Evolutionary conservation across 2,113 vertebrate species (phyloP).

Genomic region (Serinus canaria): DNA sequence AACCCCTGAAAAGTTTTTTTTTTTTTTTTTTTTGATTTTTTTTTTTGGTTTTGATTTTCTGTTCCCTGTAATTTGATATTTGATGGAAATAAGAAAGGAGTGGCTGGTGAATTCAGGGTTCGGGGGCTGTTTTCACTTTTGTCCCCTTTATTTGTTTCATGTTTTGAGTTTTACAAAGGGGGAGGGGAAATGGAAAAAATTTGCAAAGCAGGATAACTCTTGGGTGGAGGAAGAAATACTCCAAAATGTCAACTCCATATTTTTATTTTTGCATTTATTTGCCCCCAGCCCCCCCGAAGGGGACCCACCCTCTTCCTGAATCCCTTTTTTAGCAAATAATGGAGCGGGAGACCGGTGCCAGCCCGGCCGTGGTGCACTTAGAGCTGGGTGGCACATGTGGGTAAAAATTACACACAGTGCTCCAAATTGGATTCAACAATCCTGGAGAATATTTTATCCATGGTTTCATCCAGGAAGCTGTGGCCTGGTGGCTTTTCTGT

Average conservation of each 20-base stretch:
- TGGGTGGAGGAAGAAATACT: not conserved
- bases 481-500: not conserved
- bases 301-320: constrained; percentile 42
- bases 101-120: constrained; percentile 15
- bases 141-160: not conserved
- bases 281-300: not conserved
- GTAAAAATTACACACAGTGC: not conserved
- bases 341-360: not conserved
- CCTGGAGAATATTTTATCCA: not conserved
- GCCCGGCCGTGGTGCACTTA: not conserved
- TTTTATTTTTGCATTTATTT: constrained; percentile 10
- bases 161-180: not conserved
- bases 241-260: not conserved
- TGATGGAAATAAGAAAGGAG: not conserved
- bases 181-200: not conserved
- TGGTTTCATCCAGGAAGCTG: not conserved
- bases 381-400: not conserved
- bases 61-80: not conserved
- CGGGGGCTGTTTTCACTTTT: not conserved
- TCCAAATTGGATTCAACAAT: not conserved
- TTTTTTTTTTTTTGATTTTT: not conserved
- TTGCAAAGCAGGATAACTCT: not conserved
- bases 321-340: not conserved
- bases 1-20: not conserved
- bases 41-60: not conserved